phyloP scores from a whole-genome alignment of 2,113 vertebrate genomes.

The Corydoras sp. region DNA sequence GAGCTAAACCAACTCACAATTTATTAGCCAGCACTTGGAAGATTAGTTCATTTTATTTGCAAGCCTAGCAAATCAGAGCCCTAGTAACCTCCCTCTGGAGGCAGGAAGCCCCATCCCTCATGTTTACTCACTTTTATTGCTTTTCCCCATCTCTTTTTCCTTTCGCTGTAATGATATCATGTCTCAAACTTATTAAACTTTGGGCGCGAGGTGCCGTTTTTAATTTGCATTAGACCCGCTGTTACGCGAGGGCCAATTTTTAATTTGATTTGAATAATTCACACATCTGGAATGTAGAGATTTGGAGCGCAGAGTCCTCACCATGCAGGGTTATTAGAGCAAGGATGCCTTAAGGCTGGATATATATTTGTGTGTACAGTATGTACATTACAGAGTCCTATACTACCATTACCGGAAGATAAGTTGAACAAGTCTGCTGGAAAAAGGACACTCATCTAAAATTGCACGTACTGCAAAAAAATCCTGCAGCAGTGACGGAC shows the following conservation, averaged over 20 bases:
- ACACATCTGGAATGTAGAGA: constrained; percentile 60
- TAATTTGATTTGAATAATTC: constrained; percentile 75
- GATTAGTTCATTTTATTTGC: neutral
- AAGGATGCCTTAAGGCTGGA: constrained; percentile 50
- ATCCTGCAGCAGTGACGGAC: no score
- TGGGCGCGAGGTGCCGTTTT: constrained; percentile 62
- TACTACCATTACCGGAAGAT: constrained; percentile 47
- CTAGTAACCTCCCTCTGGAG: constrained; percentile 16
- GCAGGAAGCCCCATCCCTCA: constrained; percentile 27
- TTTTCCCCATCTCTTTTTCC: constrained; percentile 37
- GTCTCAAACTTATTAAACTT: constrained; percentile 63
- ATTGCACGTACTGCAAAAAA: no score
- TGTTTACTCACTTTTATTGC: constrained; percentile 41
- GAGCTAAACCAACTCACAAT: no score
- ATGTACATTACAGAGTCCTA: constrained; percentile 49
- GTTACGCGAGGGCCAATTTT: constrained; percentile 64
- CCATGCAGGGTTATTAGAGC: constrained; percentile 59
- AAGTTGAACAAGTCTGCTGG: constrained; percentile 44
- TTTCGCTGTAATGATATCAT: constrained; percentile 52
- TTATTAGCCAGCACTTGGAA: no score
- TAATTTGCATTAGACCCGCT: constrained; percentile 65
- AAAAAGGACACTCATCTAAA: constrained; percentile 12
- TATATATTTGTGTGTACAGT: constrained; percentile 38
- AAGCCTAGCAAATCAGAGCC: neutral
- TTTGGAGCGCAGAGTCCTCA: constrained; percentile 58